phyloP scores from a whole-genome alignment of 2,797 vertebrate species.

The Poeciliopsis infans region DNA sequence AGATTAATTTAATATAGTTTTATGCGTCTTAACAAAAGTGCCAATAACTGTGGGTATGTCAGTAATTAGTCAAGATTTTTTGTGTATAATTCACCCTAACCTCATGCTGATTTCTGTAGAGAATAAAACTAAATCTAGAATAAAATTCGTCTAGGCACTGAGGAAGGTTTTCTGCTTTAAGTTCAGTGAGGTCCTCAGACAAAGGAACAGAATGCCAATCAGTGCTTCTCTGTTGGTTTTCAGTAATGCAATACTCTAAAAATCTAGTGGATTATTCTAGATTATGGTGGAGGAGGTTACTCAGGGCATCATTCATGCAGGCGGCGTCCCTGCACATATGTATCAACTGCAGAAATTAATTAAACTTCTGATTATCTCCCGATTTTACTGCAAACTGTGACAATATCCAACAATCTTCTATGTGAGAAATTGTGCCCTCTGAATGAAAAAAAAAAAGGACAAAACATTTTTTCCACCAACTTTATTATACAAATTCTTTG shows the following conservation, averaged over 20 bases:
- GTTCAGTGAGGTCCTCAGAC: neutral
- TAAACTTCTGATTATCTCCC: neutral
- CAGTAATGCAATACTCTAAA: neutral
- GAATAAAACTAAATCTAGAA: neutral
- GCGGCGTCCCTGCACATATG: neutral
- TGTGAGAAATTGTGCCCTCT: conserved; percentile 7
- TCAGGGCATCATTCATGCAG: neutral
- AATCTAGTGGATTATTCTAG: neutral
- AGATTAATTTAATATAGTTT: neutral
- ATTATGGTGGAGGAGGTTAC: neutral
- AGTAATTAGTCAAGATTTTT: neutral
- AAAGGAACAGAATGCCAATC: neutral
- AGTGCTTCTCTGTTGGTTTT: neutral
- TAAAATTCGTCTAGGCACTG: neutral
- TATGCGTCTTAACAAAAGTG: neutral
- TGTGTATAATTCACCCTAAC: neutral
- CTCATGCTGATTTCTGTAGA: neutral
- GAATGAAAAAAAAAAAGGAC: conserved; percentile 46
- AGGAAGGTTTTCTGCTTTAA: neutral
- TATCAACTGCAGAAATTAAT: neutral
- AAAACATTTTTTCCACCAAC: conserved; percentile 73
- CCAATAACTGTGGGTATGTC: neutral
- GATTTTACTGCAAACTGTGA: neutral
- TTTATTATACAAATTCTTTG: conserved; percentile 86
- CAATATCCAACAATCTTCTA: neutral